Conservation (phyloP, 2,797 vertebrate genomes). For the Salmo trutta region DNA sequence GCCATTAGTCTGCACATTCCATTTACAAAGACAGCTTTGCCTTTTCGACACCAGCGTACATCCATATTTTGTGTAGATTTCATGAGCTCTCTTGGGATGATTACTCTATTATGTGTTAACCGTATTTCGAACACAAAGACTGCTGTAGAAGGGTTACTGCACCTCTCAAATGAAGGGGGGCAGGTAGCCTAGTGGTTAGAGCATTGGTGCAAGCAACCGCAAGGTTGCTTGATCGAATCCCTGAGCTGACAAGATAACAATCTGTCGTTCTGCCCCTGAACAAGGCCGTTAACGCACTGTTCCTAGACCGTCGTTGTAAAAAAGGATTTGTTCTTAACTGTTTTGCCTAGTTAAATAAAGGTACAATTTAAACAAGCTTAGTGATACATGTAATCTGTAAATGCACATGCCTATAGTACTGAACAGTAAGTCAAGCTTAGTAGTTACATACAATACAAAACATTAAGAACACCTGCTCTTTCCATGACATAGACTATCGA, state of each 20-base stretch:
- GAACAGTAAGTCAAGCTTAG: conserved; percentile 74
- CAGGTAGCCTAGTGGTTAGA: no score
- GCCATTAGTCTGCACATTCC: conserved; percentile 70
- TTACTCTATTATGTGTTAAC: conserved; percentile 67
- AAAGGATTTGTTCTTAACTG: no score
- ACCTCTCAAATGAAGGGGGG: conserved; percentile 56
- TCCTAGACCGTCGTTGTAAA: no score
- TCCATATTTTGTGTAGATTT: conserved; percentile 60
- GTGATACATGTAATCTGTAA: conserved; percentile 59
- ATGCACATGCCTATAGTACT: conserved; percentile 68
- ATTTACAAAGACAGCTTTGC: conserved; percentile 36
- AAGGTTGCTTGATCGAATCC: no score
- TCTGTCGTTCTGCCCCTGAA: no score
- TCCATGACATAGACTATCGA: no score
- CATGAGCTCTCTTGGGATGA: conserved; percentile 55
- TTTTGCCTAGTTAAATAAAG: no score
- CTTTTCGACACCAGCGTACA: conserved; percentile 46
- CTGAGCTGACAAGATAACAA: no score
- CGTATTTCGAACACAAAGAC: conserved; percentile 64
- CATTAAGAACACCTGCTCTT: no score
- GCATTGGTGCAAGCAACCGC: no score
- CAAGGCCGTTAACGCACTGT: no score
- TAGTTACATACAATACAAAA: conserved; percentile 41
- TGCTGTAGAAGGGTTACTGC: conserved; percentile 66
- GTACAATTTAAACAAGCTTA: conserved; percentile 49